phyloP scores from a whole-genome alignment of 2,888 invertebrate genomes.

The Balanococcus diminutus region DNA sequence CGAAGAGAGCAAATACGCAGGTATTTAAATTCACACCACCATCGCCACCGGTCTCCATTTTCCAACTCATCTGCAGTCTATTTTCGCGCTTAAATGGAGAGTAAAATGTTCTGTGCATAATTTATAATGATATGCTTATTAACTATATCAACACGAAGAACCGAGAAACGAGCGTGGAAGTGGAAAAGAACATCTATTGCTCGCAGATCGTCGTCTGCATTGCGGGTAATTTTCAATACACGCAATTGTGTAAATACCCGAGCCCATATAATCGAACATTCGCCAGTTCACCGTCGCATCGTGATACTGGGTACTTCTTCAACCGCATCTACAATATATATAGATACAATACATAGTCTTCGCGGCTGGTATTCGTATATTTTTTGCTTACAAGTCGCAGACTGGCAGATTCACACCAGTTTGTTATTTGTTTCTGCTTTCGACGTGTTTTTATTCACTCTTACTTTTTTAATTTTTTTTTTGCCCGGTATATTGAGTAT shows the following conservation, averaged over 20 bases:
- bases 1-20: background rate
- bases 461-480: background rate
- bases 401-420: background rate
- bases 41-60: background rate
- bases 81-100: conserved; percentile 23
- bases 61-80: background rate
- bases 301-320: background rate
- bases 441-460: background rate
- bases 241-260: conserved; percentile 1
- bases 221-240: background rate
- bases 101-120: conserved; percentile 9
- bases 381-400: background rate
- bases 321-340: background rate
- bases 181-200: background rate
- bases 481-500: too few relatives aligned
- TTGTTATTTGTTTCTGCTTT: background rate
- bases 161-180: background rate
- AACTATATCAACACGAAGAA: background rate
- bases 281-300: background rate
- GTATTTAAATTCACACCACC: conserved; percentile 3
- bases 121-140: conserved; percentile 23
- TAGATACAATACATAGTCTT: background rate
- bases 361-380: background rate
- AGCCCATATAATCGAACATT: background rate
- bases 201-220: background rate